phyloP scores from a whole-genome alignment of 2,113 vertebrate genomes.

The Seriola rivoliana region DNA sequence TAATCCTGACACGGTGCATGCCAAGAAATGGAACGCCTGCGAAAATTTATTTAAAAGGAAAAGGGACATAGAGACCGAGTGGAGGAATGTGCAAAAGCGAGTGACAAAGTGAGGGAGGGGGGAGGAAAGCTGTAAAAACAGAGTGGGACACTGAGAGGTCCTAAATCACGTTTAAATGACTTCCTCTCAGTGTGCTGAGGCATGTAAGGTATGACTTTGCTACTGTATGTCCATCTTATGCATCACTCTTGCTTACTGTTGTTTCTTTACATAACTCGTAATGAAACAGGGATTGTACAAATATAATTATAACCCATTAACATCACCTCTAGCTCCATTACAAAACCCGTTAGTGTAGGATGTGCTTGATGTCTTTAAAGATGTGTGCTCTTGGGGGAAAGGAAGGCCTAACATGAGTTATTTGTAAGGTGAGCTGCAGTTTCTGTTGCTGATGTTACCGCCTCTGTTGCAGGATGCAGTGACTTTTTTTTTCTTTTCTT shows the following conservation, averaged over 20 bases:
- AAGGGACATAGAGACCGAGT: constrained; percentile 31
- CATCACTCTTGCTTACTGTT: constrained; percentile 9
- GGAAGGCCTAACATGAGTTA: neutral
- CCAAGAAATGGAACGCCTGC: constrained; percentile 36
- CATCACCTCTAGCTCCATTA: neutral
- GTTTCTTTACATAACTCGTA: neutral
- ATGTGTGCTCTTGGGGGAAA: constrained; percentile 17
- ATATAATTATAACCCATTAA: neutral
- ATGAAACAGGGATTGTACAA: neutral
- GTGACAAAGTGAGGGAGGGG: neutral
- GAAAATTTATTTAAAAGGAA: constrained; percentile 38
- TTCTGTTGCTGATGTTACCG: constrained; percentile 3
- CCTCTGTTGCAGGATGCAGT: neutral
- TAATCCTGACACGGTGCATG: constrained; percentile 36
- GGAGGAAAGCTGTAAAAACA: constrained; percentile 9
- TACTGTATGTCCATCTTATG: constrained; percentile 10
- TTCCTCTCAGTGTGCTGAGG: constrained; percentile 47
- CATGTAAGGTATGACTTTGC: constrained; percentile 43
- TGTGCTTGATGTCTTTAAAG: constrained; percentile 3
- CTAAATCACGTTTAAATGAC: constrained; percentile 59
- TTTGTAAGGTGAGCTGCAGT: neutral
- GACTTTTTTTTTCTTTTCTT: neutral
- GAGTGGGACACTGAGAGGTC: constrained; percentile 36
- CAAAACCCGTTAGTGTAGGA: neutral
- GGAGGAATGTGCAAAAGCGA: constrained; percentile 32